Evolutionary conservation across 2,888 invertebrate genomes (phyloP), one percentile per base, ranked within the genome.

Genomic region (Aporophyla lueneburgensis): DNA sequence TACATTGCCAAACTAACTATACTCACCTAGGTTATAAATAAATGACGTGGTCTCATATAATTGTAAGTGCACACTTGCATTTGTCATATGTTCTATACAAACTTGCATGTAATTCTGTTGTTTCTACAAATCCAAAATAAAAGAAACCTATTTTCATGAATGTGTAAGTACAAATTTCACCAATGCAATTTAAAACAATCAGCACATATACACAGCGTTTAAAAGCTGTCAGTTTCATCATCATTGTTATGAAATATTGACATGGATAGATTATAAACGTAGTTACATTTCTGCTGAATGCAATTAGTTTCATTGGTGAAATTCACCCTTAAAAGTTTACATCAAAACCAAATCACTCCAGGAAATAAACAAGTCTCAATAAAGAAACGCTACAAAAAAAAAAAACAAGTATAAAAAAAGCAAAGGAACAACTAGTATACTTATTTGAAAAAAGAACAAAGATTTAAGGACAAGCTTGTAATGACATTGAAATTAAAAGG

Each of bases 401-500:
- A 56, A 62, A 56, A 71, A 56, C 54, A n/a, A n/a, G n/a, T n/a
- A n/a, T n/a, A 63, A 71, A 66, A 56, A 62, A 56, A 71, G 53
- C 54, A 78, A 79, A 66, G 56, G 9, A 69, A 43, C 65, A 76
- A 81, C 76, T 84, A 65, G 61, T 40, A 54, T 67, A 43, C 75
- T 76, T 62, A 71, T 78, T 78, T 71, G 56, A 70, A 65, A 72
- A 74, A 73, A 81, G 74, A 79, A 88, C 73, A 77, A 83, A 86
- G 83, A 83, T 83, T 82, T 81, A 87, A 84, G 77, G 81, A 83
- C 80, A 80, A 81, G 83, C 80, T 76, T 86, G 89, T 90, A 91
- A 91, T 86, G 88, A 86, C 89, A 87, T 87, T 83, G 86, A 90
- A 90, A 91, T 91, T 89, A 90, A 91, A 92, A 87, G 85, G 85